phyloP scores from a whole-genome alignment of 2,113 vertebrate species.

The Aspiorhynchus laticeps region DNA sequence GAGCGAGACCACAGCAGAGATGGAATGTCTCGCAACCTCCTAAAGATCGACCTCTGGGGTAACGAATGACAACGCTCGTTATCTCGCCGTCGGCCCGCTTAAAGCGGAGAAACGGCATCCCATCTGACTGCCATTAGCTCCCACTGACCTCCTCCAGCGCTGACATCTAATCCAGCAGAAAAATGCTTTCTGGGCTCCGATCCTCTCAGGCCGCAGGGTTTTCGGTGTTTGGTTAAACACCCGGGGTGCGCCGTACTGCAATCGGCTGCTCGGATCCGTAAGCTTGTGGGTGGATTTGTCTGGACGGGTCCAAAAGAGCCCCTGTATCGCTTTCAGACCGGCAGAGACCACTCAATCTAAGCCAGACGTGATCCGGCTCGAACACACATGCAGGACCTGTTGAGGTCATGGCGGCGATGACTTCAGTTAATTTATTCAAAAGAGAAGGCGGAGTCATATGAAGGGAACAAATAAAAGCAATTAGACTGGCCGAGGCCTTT shows the following conservation, averaged over 20 bases:
- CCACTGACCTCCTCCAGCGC: constrained; percentile 47
- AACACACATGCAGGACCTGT: constrained; percentile 31
- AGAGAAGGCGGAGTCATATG: constrained; percentile 4
- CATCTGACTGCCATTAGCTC: constrained; percentile 63
- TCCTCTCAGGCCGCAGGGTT: constrained; percentile 42
- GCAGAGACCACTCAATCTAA: constrained; percentile 49
- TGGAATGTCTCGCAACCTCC: constrained; percentile 60
- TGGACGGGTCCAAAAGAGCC: constrained; percentile 48
- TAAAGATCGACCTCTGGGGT: constrained; percentile 55
- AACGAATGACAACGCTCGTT: constrained; percentile 62
- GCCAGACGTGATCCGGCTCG: constrained; percentile 52
- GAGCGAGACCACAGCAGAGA: constrained; percentile 37
- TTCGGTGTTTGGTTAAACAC: constrained; percentile 55
- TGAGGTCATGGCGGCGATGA: constrained; percentile 46
- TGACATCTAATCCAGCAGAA: constrained; percentile 62
- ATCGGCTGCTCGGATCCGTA: background rate
- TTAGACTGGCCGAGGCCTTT: constrained; percentile 50
- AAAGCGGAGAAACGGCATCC: constrained; percentile 47
- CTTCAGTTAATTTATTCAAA: constrained; percentile 55
- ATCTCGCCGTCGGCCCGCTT: constrained; percentile 49
- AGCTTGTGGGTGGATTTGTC: constrained; percentile 48
- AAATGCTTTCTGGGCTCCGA: constrained; percentile 41
- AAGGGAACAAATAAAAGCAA: constrained; percentile 21
- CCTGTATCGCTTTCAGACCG: constrained; percentile 56
- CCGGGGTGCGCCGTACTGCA: constrained; percentile 25